Conservation (phyloP, 2,113 vertebrate genomes). For the Lates calcarifer region DNA sequence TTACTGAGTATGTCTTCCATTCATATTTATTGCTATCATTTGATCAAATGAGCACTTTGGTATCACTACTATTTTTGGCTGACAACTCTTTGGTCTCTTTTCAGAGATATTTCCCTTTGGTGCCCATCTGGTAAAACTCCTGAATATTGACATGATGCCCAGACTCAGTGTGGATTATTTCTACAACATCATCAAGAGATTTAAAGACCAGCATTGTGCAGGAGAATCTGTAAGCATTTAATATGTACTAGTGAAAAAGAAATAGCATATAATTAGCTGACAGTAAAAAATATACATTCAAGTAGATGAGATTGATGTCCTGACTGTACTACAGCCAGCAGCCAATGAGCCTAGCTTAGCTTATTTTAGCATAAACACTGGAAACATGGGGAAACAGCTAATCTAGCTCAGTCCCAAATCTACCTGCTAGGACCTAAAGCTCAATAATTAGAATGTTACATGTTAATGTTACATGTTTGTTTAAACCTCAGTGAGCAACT, state of each 20-base stretch:
- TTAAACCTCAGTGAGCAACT: no score
- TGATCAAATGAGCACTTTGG: not conserved
- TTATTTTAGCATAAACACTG: not conserved
- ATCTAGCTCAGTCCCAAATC: no score
- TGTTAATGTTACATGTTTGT: no score
- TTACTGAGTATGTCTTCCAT: slow-evolving; percentile 26
- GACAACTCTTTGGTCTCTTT: slow-evolving; percentile 19
- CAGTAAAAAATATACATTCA: no score
- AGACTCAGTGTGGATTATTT: slow-evolving; percentile 56
- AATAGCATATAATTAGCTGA: not conserved
- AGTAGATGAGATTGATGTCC: not conserved
- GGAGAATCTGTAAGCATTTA: slow-evolving; percentile 47
- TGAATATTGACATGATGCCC: slow-evolving; percentile 29
- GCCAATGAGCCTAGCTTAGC: no score
- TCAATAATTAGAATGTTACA: no score
- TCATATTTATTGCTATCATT: not conserved
- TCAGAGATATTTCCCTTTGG: slow-evolving; percentile 64
- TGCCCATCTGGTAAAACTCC: not conserved
- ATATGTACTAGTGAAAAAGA: not conserved
- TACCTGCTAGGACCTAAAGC: no score
- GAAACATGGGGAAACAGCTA: not conserved
- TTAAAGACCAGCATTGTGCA: slow-evolving; percentile 62
- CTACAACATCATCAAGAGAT: slow-evolving; percentile 58
- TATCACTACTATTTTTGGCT: not conserved
- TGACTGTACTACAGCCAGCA: no score